Evolutionary conservation across 1,140 invertebrate species (phyloP).

Genomic region (Diabrotica undecimpunctata): DNA sequence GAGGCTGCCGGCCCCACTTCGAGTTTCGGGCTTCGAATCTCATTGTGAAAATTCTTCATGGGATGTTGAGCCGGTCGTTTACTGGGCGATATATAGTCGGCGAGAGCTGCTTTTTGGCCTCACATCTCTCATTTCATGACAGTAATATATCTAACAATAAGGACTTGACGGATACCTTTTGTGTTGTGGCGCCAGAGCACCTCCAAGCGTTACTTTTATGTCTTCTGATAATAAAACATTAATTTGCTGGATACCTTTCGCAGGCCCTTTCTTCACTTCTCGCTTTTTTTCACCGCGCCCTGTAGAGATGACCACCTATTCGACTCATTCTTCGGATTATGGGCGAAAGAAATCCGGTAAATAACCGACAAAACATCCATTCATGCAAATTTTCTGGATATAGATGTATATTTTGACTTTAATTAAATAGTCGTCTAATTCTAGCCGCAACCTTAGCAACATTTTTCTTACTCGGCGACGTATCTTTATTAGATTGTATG

Average conservation of each 20-base stretch:
- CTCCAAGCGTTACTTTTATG: conserved; percentile 1
- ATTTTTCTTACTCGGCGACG: too few relatives aligned
- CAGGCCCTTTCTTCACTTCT: conserved; percentile 4
- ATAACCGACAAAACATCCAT: too few relatives aligned
- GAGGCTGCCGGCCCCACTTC: conserved; percentile 5
- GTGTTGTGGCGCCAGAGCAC: conserved; percentile 12
- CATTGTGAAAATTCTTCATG: conserved; percentile 24
- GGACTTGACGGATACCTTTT: conserved; percentile 21
- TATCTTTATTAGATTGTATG: too few relatives aligned
- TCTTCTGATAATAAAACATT: conserved; percentile 14
- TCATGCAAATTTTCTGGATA: too few relatives aligned
- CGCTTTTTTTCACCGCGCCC: not conserved
- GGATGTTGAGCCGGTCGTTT: conserved; percentile 7
- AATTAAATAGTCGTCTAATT: too few relatives aligned
- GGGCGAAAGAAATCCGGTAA: too few relatives aligned
- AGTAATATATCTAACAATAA: conserved; percentile 28
- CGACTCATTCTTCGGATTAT: too few relatives aligned
- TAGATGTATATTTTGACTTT: too few relatives aligned
- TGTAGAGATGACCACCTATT: too few relatives aligned
- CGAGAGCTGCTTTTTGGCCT: conserved; percentile 19
- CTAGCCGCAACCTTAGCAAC: too few relatives aligned
- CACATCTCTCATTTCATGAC: conserved; percentile 29
- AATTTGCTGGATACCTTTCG: conserved; percentile 14
- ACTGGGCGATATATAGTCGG: not conserved
- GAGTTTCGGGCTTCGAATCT: conserved; percentile 11